A percentile compares a stretch with the other conserved stretches of the same genome.
Evolutionary conservation across 2,113 vertebrate species (phyloP).

Genomic region (Etheostoma spectabile): DNA sequence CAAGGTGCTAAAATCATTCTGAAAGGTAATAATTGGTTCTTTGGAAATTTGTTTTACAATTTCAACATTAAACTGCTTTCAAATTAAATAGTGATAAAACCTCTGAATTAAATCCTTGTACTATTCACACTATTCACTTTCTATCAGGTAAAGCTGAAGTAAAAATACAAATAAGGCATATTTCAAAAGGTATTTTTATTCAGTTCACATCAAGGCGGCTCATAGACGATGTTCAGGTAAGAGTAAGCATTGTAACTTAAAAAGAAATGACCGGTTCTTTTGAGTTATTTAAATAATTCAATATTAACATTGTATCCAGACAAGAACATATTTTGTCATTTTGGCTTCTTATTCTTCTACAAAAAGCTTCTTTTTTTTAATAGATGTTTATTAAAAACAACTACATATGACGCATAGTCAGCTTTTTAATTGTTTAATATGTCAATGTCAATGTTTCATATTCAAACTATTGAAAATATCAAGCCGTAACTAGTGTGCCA

Average conservation of each 20-base stretch:
- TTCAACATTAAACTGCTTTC: conserved; percentile 43
- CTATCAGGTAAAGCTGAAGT: conserved; percentile 1
- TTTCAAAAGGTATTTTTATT: conserved; percentile 51
- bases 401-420: neutral
- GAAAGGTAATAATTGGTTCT: conserved; percentile 71
- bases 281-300: neutral
- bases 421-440: neutral
- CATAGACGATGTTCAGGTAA: conserved; percentile 15
- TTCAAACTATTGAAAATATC: conserved; percentile 21
- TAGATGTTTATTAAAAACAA: neutral
- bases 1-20: conserved; percentile 58
- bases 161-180: conserved; percentile 7
- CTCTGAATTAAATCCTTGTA: neutral
- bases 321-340: neutral
- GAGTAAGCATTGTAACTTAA: neutral
- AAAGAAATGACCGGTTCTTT: neutral
- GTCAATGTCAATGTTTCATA: neutral
- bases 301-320: neutral
- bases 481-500: neutral
- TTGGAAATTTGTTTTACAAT: conserved; percentile 49
- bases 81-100: conserved; percentile 27
- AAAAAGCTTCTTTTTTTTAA: neutral
- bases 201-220: conserved; percentile 26
- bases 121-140: conserved; percentile 18
- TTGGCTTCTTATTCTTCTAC: neutral